Base-by-base conservation (phyloP, 2,113 vertebrate genomes). In the Hypocryptadius cinnamomeus region DNA sequence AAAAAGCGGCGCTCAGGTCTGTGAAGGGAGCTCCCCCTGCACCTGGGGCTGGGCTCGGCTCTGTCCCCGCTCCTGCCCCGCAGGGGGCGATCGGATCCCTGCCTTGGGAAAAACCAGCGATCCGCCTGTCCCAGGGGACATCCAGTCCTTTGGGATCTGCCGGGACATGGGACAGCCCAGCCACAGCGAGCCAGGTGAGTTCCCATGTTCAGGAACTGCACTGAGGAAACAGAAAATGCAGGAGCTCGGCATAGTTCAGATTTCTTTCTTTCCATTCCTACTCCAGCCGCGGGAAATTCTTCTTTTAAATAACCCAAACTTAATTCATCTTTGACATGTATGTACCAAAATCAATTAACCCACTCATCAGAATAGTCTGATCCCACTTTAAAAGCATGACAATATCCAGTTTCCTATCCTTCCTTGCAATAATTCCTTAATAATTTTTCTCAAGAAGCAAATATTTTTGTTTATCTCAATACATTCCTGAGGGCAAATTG, bases 11-110 rank as follows among this genome's bases (percentile, higher is more conserved):
- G 0, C 0, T 37, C 4, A 13, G 22, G 12, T 17, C 35, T 10
- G 44, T 0, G 79, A 5, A 7, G 10, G 10, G 20, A 4, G 4
- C 3, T 3, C 3, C 11, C 4, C 2, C 1, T 0, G 23, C 54
- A 0, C 1, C 40, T 5, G 11, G 19, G 18, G 33, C 37, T 1
- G 13, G 2, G 70, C 7, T 14, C 8, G 8, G 8, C 2, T 4
- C 1, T 4, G 4, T 2, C 3, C 8, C 13, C 17, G 20, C 35
- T 27, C 3, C 8, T 2, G 50, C 8, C 89, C 87, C 10, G 0
- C n/a, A 42, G 61, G 51, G 10, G 85, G 73, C 51, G 39, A 4
- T 11, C 27, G 4, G 42, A 13, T 39, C 19, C 76, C 40, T 15
- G 47, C 22, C 51, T 45, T 31, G 14, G 45, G 54, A 47, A 59